Base-by-base conservation (phyloP, 2,113 vertebrate genomes). In the Alouatta palliata region DNA sequence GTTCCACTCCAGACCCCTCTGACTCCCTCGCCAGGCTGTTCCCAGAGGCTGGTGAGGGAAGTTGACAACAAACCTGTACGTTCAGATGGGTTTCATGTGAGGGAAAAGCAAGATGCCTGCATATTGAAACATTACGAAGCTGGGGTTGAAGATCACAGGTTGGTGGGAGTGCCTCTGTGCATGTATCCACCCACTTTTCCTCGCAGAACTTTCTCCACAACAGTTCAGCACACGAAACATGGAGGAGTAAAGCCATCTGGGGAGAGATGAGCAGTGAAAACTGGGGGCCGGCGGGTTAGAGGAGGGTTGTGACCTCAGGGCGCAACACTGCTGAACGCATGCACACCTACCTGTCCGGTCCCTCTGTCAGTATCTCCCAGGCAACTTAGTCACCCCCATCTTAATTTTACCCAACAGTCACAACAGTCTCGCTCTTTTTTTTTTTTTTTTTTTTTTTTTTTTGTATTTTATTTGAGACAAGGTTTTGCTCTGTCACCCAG, bases 251-350 rank as follows among this genome's bases (percentile, higher is more conserved):
- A 40, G 40, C 52, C 76, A 2, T 0, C 30, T 20, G 54, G 61
- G 3, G 9, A 45, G 32, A 81, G 85, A 66, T 66, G 14, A 79
- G 70, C 70, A 7, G 30, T 0, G 25, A 20, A 54, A 21, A 37
- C 19, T 1, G 2, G 30, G 30, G 47, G 49, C 8, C 1, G 12
- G 17, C 3, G 10, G 43, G 52, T 2, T 0, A 8, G 16, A 13
- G 27, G 12, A 4, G 11, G 56, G 68, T 3, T 11, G 20, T 7
- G 35, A 43, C 9, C 20, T 76, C 56, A 6, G 37, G 14, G 9
- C 4, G 20, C 43, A 49, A 20, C 4, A 11, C 20, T 23, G 35
- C 30, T 4, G 20, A 32, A 8, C 3, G 40, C 27, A 1, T 5
- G 21, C 0, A 0, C n/a, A 8, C 9, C 10, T 56, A 21, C 52